Percentiles rank a stretch among this genome's conserved stretches.
phyloP scores from a whole-genome alignment of 1,140 invertebrate genomes.

The Steinernema feltiae region DNA sequence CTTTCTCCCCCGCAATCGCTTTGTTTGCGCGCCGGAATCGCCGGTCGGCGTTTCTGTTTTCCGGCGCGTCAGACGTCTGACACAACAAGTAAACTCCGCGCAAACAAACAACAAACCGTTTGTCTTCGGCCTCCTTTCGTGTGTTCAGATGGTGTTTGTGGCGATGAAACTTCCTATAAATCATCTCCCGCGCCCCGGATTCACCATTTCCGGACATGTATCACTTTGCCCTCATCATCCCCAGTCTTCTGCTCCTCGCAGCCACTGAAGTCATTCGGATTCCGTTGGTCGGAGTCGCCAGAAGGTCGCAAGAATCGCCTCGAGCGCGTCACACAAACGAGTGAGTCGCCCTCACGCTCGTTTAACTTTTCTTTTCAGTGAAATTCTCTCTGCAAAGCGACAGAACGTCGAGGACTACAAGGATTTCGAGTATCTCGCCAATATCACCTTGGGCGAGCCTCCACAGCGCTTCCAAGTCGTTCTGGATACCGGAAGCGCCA shows the following conservation, averaged over 20 bases:
- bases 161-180: neutral
- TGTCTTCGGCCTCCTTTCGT: neutral
- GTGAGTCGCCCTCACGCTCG: neutral
- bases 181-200: neutral
- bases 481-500: conserved; percentile 20
- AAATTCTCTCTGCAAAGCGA: neutral
- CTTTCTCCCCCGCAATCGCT: no score
- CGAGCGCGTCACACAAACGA: neutral
- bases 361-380: neutral
- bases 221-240: neutral
- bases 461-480: conserved; percentile 24
- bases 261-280: neutral
- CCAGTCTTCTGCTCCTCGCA: neutral
- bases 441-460: conserved; percentile 14
- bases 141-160: neutral
- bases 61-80: neutral
- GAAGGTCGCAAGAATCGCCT: neutral
- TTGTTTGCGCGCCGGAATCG: no score
- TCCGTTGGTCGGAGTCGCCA: neutral
- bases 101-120: conserved; percentile 13
- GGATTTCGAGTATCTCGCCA: neutral
- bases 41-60: no score
- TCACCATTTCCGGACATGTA: neutral
- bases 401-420: neutral
- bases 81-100: neutral